Evolutionary conservation across 2,888 invertebrate genomes (phyloP).

Genomic region (Nemotelus nigrinus): DNA sequence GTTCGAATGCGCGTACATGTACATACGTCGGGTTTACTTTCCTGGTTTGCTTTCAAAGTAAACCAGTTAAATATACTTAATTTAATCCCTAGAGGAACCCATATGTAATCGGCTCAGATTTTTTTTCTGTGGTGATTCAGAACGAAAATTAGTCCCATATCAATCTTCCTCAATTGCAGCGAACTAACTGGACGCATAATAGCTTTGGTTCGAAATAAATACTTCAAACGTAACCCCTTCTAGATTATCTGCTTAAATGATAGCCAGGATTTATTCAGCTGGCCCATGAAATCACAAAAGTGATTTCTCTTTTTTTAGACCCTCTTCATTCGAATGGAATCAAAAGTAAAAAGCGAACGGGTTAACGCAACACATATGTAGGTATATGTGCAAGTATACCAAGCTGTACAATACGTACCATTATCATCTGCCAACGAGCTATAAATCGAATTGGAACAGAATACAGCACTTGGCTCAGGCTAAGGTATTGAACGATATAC

Average conservation of each 20-base stretch:
- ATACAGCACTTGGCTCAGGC: slow-evolving; percentile 5
- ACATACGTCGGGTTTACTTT: no score
- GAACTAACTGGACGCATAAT: background rate
- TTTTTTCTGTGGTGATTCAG: background rate
- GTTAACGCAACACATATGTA: background rate
- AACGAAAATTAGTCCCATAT: background rate
- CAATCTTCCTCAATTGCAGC: slow-evolving; percentile 18
- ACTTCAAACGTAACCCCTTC: slow-evolving; percentile 1
- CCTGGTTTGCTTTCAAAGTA: no score
- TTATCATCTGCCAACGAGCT: slow-evolving; percentile 30
- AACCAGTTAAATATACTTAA: no score
- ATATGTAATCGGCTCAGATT: no score
- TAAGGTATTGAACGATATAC: background rate
- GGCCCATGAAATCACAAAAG: slow-evolving; percentile 40
- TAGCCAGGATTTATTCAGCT: slow-evolving; percentile 37
- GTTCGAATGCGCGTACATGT: background rate
- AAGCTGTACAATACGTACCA: background rate
- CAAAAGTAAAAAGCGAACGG: background rate
- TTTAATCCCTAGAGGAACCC: no score
- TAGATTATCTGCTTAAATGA: slow-evolving; percentile 40
- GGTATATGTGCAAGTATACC: background rate
- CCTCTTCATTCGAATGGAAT: background rate
- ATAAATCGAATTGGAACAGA: slow-evolving; percentile 28
- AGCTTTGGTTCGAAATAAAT: slow-evolving; percentile 4
- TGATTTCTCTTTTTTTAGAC: slow-evolving; percentile 33